Evolutionary conservation across 2,797 vertebrate genomes (phyloP), one percentile per base, ranked within the genome.

Genomic region (Periophthalmus magnuspinnatus): DNA sequence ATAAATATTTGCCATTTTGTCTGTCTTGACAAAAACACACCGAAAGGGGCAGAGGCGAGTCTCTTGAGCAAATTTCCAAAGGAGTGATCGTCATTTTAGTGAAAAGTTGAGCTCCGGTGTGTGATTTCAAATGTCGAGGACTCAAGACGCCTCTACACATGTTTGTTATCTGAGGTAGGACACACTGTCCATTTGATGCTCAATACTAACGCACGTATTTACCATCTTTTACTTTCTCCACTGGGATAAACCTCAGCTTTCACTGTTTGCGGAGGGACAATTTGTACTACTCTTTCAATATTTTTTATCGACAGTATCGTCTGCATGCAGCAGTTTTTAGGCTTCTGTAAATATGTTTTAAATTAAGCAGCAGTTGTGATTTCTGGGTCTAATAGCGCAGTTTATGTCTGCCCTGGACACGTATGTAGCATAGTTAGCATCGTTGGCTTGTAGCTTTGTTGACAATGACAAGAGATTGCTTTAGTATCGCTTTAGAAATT

Each of bases 31-130:
- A 54, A 10, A 34, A 61, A 76, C 67, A 56, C n/a, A 34, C 87
- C 83, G 32, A 68, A 0, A 5, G 84, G 77, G 84, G 85, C 85
- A 67, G 19, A 66, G 67, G 70, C 0, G 81, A 83, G 77, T 59
- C n/a, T 1, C 11, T 41, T 0, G 34, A 36, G 60, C 21, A 41
- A 13, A 9, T 80, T 74, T 77, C 11, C 28, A 79, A 84, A 83
- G 58, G 65, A 80, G 74, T 72, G 72, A 77, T 75, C 34, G 24
- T 63, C 66, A 57, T 74, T 81, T 82, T 65, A 64, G 45, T 38
- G 33, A 28, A 71, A 78, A 81, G 77, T 86, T 76, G n/a, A 10
- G 68, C 4, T 67, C 59, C 47, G 28, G 65, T 64, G 56, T 59
- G 2, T 72, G 45, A 10, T 5, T 34, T 57, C 66, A n/a, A 16